These are phyloP conservation scores for Cathartes aura DNA, from an alignment of 2,113 vertebrate species.

Conservation along the genomic window DNA sequence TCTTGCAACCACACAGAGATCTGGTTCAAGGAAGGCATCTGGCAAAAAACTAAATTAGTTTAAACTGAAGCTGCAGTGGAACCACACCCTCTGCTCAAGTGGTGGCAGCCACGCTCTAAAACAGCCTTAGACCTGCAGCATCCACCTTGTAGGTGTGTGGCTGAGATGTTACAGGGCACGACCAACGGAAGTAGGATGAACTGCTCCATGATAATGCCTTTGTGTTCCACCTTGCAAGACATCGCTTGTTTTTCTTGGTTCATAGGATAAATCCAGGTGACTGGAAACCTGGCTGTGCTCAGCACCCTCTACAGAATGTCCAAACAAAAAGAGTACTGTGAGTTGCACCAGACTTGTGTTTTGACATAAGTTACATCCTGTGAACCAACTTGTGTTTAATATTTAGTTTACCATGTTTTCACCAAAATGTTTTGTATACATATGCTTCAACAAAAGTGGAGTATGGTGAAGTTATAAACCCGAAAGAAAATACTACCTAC, in stretches of 20 bases:
- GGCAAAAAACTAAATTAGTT: background rate
- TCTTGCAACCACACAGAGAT: background rate
- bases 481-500: background rate
- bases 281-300: background rate
- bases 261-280: background rate
- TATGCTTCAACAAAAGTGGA: background rate
- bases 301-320: background rate
- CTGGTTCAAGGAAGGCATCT: background rate
- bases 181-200: background rate
- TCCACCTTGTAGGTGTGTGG: background rate
- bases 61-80: background rate
- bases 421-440: background rate
- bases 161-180: background rate
- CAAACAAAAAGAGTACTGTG: accelerated
- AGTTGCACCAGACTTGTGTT: background rate
- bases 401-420: background rate
- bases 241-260: background rate
- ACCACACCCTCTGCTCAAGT: background rate
- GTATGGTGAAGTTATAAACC: background rate
- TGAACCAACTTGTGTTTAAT: background rate
- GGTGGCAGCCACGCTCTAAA: background rate
- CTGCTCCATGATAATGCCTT: background rate
- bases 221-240: background rate
- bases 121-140: background rate
- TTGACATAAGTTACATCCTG: background rate